Conservation (phyloP, 2,888 invertebrate species). For the Lepidonotus clava region DNA sequence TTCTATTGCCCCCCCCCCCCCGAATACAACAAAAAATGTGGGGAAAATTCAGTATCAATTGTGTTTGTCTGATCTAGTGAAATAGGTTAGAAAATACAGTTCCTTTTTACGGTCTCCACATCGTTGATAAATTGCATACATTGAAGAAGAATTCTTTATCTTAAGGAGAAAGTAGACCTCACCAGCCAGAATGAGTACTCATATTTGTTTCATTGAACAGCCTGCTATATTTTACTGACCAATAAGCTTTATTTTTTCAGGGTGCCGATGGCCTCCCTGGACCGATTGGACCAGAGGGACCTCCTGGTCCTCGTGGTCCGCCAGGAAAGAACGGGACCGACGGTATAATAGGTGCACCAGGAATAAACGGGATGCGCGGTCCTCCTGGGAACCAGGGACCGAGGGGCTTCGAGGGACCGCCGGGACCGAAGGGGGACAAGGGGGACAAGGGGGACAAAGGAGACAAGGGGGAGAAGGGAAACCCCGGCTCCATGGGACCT, state of each 20-base stretch:
- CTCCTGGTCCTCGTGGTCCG: slow-evolving; percentile 68
- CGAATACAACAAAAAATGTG: too few species aligned
- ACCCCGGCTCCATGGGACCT: slow-evolving; percentile 59
- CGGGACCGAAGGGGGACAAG: slow-evolving; percentile 47
- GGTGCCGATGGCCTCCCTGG: slow-evolving; percentile 53
- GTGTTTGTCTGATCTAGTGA: too few species aligned
- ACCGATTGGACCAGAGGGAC: slow-evolving; percentile 65
- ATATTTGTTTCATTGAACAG: not conserved
- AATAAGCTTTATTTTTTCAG: not conserved
- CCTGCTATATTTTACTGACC: not conserved
- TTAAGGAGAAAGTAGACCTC: too few species aligned
- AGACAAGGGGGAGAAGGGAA: slow-evolving; percentile 53
- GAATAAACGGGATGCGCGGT: slow-evolving; percentile 57
- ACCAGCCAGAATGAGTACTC: not conserved
- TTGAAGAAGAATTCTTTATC: too few species aligned
- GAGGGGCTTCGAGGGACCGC: slow-evolving; percentile 57
- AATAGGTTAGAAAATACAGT: too few species aligned
- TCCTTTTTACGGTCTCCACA: too few species aligned
- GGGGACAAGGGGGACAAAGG: slow-evolving; percentile 53
- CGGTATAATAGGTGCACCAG: slow-evolving; percentile 54
- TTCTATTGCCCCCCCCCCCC: too few species aligned
- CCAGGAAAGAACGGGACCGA: slow-evolving; percentile 60
- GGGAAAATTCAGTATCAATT: too few species aligned
- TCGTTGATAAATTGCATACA: too few species aligned
- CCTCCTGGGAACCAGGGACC: slow-evolving; percentile 59